Evolutionary conservation across 2,888 invertebrate species (phyloP), one percentile per base, ranked within the genome.

Genomic region (Conistra vaccinii): DNA sequence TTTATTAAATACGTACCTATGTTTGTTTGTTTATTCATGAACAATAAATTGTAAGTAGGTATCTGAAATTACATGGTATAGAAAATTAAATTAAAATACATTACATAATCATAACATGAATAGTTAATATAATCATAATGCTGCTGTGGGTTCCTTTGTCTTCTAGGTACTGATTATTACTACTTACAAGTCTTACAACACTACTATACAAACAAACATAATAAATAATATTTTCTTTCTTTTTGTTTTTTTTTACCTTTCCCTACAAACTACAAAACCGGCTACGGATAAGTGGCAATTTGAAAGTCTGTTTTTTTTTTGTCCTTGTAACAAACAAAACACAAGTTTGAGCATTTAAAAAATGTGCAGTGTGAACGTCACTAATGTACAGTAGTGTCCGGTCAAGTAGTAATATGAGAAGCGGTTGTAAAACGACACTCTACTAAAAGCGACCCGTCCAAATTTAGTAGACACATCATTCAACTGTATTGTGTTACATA

Each of bases 371-470:
- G 53, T 73, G 62, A 72, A 76, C 76, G 67, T 75, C 76, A 74
- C 75, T 79, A 81, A 75, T 75, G 84, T 76, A 76, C 85, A 73
- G 80, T 81, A 83, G 79, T 82, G 88, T 81, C 84, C 85, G 83
- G 85, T 87, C 85, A 87, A 87, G 76, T 78, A 72, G 91, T 87
- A 91, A 91, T 81, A 58, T 69, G 87, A 91, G 84, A 78, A 70
- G 80, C 72, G 35, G 65, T 71, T 78, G 95, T 89, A 93, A 95
- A 70, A 63, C 80, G 91, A 95, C 86, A 91, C 91, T 87, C 87
- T 82, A 89, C 95, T 95, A 95, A 95, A 95, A 95, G 95, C 94
- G 90, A 90, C 90, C 91, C 91, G 91, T 91, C 91, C 91, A 88
- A 92, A 93, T 88, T 85, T 92, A 92, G 87, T 88, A 89, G 87